phyloP scores from a whole-genome alignment of 2,888 invertebrate species.

The Sesamia inferens region DNA sequence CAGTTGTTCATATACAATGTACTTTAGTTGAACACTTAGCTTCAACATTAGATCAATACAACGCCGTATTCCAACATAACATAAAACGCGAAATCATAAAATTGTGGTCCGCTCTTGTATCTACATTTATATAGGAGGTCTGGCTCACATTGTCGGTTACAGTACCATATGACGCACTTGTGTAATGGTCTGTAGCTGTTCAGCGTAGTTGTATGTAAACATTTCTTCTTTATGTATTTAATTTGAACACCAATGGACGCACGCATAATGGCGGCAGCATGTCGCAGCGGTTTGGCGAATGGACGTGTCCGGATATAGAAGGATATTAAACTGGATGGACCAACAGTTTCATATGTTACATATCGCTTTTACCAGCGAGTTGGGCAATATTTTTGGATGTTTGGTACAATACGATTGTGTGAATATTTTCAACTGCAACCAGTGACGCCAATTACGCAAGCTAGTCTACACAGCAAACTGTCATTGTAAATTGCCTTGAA shows the following conservation, averaged over 20 bases:
- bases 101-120: slow-evolving; percentile 52
- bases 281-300: slow-evolving; percentile 88
- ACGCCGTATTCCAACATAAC: slow-evolving; percentile 54
- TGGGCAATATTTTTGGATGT: slow-evolving; percentile 26
- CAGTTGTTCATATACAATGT: neutral
- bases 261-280: slow-evolving; percentile 84
- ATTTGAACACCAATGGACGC: slow-evolving; percentile 85
- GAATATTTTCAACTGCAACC: neutral
- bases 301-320: slow-evolving; percentile 73
- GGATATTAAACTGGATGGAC: slow-evolving; percentile 59
- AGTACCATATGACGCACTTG: slow-evolving; percentile 64
- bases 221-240: slow-evolving; percentile 87
- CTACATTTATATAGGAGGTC: slow-evolving; percentile 57
- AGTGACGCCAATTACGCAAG: neutral
- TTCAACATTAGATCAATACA: slow-evolving; percentile 34
- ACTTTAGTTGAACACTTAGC: slow-evolving; percentile 6
- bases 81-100: slow-evolving; percentile 58
- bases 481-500: neutral
- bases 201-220: slow-evolving; percentile 76
- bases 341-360: slow-evolving; percentile 54
- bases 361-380: slow-evolving; percentile 31
- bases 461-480: neutral
- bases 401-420: slow-evolving; percentile 17
- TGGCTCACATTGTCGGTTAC: slow-evolving; percentile 59
- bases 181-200: slow-evolving; percentile 55